A percentile compares a stretch with the other conserved stretches of the same genome.
phyloP scores from a whole-genome alignment of 2,113 vertebrate genomes.

The Herpailurus yagouaroundi region DNA sequence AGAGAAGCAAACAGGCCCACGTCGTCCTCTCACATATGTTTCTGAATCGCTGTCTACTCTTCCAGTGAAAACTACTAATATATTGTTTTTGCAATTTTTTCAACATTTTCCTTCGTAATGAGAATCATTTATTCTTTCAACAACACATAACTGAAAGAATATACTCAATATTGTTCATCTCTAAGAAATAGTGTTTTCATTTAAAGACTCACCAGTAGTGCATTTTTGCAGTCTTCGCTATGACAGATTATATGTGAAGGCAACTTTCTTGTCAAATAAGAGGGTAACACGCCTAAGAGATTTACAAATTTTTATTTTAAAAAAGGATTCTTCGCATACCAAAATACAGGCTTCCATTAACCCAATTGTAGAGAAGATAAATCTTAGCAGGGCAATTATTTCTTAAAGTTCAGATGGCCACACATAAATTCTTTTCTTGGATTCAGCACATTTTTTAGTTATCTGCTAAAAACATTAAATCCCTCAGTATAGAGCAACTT shows the following conservation, averaged over 20 bases:
- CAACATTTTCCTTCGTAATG: not conserved
- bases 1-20: not conserved
- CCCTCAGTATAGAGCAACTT: slow-evolving; percentile 25
- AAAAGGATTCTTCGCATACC: slow-evolving; percentile 62
- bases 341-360: slow-evolving; percentile 50
- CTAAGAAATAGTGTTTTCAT: slow-evolving; percentile 18
- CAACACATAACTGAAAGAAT: not conserved
- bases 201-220: not conserved
- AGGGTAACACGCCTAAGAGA: not conserved
- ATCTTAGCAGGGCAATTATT: slow-evolving; percentile 72
- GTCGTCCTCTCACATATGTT: not conserved
- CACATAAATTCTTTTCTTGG: slow-evolving; percentile 70
- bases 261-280: slow-evolving; percentile 55
- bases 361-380: slow-evolving; percentile 72
- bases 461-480: slow-evolving; percentile 78
- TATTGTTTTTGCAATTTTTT: not conserved
- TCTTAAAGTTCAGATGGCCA: slow-evolving; percentile 66
- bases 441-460: slow-evolving; percentile 76
- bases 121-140: slow-evolving; percentile 44
- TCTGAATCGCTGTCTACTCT: not conserved
- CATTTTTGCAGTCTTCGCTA: not conserved
- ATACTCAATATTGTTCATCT: slow-evolving; percentile 8
- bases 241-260: slow-evolving; percentile 39
- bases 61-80: not conserved
- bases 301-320: slow-evolving; percentile 46